Evolutionary conservation across 2,888 invertebrate species (phyloP).

Genomic region (Plagodis dolabraria): DNA sequence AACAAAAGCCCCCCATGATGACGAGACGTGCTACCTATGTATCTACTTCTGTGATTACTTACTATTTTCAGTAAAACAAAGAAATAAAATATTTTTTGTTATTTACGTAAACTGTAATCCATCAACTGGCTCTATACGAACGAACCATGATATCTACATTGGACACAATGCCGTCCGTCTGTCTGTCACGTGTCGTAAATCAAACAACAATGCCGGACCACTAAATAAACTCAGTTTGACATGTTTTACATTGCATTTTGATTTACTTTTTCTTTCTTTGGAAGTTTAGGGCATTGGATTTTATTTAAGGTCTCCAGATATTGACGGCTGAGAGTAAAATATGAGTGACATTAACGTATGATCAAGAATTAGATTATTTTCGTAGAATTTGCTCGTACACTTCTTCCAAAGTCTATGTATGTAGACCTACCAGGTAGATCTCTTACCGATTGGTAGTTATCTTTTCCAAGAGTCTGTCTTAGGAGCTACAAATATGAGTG

Average conservation of each 20-base stretch:
- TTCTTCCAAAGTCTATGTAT: too few species aligned
- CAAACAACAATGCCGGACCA: slow-evolving; percentile 52
- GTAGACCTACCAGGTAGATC: too few species aligned
- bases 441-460: too few species aligned
- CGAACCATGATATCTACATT: slow-evolving; percentile 15
- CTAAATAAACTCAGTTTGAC: slow-evolving; percentile 48
- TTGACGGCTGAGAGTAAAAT: background rate
- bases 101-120: background rate
- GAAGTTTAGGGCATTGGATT: slow-evolving; percentile 26
- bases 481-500: background rate
- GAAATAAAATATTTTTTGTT: too few species aligned
- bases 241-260: slow-evolving; percentile 35
- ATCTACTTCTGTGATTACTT: too few species aligned
- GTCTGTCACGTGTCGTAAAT: slow-evolving; percentile 50
- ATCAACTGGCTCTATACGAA: slow-evolving; percentile 12
- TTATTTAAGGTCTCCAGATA: slow-evolving; percentile 9
- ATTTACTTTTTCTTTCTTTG: slow-evolving; percentile 35
- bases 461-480: too few species aligned
- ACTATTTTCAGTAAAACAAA: too few species aligned
- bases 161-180: slow-evolving; percentile 25
- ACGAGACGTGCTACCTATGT: too few species aligned
- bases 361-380: too few species aligned
- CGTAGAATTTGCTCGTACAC: too few species aligned
- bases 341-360: background rate
- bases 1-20: too few species aligned